Evolutionary conservation across 2,113 vertebrate genomes (phyloP).

Genomic region (Oreocharis arfaki): DNA sequence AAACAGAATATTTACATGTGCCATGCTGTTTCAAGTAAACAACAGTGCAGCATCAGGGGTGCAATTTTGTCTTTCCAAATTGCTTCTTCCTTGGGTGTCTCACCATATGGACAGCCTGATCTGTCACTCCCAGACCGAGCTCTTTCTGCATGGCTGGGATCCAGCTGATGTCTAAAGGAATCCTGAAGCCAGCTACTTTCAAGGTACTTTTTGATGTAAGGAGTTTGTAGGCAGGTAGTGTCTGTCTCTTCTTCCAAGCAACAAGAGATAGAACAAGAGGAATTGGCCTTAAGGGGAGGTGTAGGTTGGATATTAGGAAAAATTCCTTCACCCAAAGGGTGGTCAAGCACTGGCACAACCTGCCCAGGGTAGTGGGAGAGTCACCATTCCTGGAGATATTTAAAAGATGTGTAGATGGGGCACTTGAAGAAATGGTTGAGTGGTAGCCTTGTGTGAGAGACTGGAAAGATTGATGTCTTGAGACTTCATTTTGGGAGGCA

Average conservation of each 20-base stretch:
- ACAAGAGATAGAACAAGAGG: not conserved
- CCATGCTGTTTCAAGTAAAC: not conserved
- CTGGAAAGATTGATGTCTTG: not conserved
- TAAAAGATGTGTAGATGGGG: not conserved
- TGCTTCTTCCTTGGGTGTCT: not conserved
- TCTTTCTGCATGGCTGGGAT: not conserved
- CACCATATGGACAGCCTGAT: not conserved
- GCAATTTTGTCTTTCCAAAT: not conserved
- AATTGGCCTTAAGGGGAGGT: not conserved
- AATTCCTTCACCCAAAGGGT: not conserved
- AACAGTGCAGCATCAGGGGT: not conserved
- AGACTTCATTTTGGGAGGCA: not conserved
- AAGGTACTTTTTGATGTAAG: not conserved
- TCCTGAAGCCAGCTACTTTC: not conserved
- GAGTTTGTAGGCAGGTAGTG: not conserved
- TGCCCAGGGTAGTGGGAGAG: not conserved
- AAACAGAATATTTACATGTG: not conserved
- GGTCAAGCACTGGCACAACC: not conserved
- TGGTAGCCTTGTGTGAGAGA: not conserved
- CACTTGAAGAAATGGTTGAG: not conserved
- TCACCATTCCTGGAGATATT: not conserved
- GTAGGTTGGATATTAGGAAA: not conserved
- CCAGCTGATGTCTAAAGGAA: not conserved
- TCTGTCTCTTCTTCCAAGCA: not conserved
- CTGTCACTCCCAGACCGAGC: not conserved